Percentiles rank a stretch among this genome's conserved stretches.
Conservation (phyloP, 2,113 vertebrate species). For the Odocoileus virginianus region DNA sequence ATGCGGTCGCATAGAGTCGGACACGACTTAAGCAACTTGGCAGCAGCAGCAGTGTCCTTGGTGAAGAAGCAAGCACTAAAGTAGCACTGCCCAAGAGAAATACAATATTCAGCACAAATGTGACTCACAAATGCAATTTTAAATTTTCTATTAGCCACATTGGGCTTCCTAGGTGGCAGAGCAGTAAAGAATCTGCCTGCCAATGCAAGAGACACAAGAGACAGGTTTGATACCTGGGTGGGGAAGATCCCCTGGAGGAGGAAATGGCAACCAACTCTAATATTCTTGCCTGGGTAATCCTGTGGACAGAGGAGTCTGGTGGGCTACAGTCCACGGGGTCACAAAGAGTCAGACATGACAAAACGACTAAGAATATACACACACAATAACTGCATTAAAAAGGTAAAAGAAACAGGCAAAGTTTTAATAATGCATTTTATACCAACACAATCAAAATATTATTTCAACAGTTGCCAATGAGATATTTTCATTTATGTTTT, state of each 20-base stretch:
- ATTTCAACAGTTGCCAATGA: neutral
- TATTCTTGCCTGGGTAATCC: neutral
- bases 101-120: neutral
- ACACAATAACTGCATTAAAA: neutral
- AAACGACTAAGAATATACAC: neutral
- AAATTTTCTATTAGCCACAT: neutral
- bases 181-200: neutral
- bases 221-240: neutral
- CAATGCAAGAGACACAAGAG: neutral
- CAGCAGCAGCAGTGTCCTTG: neutral
- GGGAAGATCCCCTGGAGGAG: neutral
- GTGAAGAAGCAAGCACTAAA: neutral
- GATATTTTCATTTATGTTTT: neutral
- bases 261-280: neutral
- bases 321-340: rapidly evolving
- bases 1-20: too few species aligned
- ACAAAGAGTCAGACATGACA: neutral
- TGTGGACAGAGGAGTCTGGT: neutral
- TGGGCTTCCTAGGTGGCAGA: neutral
- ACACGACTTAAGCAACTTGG: too few species aligned
- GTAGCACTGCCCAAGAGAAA: neutral
- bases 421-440: constrained; percentile 5
- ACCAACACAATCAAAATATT: neutral
- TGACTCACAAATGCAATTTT: neutral
- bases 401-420: neutral